Conservation (phyloP, 2,113 vertebrate genomes). For the Sinosuthora webbiana region DNA sequence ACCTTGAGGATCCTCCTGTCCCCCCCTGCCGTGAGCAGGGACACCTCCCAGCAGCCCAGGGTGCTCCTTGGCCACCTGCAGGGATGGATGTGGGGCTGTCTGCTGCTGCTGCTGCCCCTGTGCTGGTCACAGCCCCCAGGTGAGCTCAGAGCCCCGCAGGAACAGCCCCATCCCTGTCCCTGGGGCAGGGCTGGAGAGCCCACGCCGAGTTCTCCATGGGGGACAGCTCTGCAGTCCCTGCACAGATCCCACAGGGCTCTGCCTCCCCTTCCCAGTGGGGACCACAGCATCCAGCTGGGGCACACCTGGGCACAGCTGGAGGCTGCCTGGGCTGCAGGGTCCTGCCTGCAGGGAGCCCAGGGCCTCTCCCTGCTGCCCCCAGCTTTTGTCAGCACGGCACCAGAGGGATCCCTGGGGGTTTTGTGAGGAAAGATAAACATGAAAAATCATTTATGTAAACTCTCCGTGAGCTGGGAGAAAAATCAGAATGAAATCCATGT, state of each 20-base stretch:
- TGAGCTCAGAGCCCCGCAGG: fast-evolving
- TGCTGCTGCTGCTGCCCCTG: neutral
- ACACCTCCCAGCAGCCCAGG: neutral
- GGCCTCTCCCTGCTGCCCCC: neutral
- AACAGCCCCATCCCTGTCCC: fast-evolving
- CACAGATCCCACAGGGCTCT: neutral
- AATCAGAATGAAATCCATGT: neutral
- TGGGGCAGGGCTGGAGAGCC: neutral
- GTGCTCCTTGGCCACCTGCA: neutral
- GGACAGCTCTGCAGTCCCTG: neutral
- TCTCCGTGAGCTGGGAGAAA: neutral
- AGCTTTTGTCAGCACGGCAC: neutral
- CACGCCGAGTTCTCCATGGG: neutral
- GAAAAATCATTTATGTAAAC: neutral
- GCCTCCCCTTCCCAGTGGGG: neutral
- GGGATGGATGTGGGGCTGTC: neutral
- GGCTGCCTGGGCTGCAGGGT: neutral
- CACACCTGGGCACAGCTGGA: neutral
- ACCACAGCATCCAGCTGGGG: fast-evolving
- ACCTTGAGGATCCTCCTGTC: neutral
- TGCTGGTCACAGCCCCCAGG: neutral
- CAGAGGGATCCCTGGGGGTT: neutral
- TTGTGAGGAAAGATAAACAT: neutral
- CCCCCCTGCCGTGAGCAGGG: neutral
- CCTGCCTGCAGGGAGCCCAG: neutral